phyloP scores from a whole-genome alignment of 2,797 vertebrate genomes.

The Podarcis lilfordi region DNA sequence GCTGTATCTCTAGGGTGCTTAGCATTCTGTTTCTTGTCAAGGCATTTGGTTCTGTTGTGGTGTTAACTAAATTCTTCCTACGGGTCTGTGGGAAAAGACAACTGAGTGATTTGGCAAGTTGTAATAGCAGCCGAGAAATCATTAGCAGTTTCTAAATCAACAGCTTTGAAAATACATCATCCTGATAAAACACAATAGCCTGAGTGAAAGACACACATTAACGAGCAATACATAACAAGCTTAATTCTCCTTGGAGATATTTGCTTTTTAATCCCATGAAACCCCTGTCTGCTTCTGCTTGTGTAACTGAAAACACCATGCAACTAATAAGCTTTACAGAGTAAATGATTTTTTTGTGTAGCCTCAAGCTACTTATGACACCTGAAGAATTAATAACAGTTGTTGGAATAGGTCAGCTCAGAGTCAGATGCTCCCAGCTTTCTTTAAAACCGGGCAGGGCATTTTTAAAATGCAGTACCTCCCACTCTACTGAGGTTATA shows the following conservation, averaged over 20 bases:
- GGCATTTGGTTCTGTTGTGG: neutral
- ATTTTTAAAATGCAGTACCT: slow-evolving; percentile 1
- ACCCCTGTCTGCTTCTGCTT: slow-evolving; percentile 32
- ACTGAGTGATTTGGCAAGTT: slow-evolving; percentile 37
- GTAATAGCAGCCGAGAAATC: slow-evolving; percentile 8
- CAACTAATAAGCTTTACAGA: slow-evolving; percentile 52
- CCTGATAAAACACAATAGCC: slow-evolving; percentile 29
- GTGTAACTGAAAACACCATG: slow-evolving; percentile 51
- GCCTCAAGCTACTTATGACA: slow-evolving; percentile 55
- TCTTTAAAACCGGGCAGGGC: neutral
- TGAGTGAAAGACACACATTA: slow-evolving; percentile 15
- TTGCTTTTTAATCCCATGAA: slow-evolving; percentile 41
- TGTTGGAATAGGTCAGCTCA: slow-evolving; percentile 42
- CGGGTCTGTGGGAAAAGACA: slow-evolving; percentile 8
- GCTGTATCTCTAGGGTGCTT: neutral
- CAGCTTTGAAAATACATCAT: slow-evolving; percentile 21
- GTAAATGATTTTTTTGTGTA: slow-evolving; percentile 57
- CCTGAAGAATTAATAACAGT: slow-evolving; percentile 64
- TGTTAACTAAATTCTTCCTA: slow-evolving; percentile 8
- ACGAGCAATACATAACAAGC: slow-evolving; percentile 33
- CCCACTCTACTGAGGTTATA: slow-evolving; percentile 15
- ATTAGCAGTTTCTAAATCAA: slow-evolving; percentile 29
- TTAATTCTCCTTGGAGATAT: slow-evolving; percentile 31
- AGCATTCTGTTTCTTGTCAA: neutral
- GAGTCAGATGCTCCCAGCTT: slow-evolving; percentile 29